A percentile compares a stretch with the other conserved stretches of the same genome.
Evolutionary conservation across 1,140 invertebrate genomes (phyloP).

Genomic region (Brachystomella parvula): DNA sequence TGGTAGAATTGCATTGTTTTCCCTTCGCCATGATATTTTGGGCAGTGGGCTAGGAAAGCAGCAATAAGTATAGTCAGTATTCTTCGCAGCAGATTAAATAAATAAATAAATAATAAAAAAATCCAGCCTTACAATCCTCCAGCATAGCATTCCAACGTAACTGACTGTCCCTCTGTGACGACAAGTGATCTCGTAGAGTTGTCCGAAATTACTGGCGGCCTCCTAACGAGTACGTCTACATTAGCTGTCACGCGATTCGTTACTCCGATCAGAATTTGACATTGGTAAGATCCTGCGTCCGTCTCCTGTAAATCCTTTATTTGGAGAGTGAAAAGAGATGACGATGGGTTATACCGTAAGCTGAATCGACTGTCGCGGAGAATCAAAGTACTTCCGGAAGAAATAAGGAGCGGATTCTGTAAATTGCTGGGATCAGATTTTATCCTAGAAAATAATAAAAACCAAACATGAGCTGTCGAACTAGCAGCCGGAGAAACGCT

Average conservation of each 20-base stretch:
- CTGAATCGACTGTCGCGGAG: slow-evolving; percentile 78
- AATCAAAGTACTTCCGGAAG: slow-evolving; percentile 65
- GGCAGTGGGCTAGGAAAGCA: too few relatives aligned
- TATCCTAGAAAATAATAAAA: too few relatives aligned
- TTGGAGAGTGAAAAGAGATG: slow-evolving; percentile 70
- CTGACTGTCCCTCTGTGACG: slow-evolving; percentile 67
- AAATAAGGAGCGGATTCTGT: slow-evolving; percentile 60
- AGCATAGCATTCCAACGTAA: slow-evolving; percentile 78
- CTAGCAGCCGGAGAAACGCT: too few relatives aligned
- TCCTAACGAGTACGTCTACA: slow-evolving; percentile 70
- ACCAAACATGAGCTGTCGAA: too few relatives aligned
- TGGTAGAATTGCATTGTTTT: slow-evolving; percentile 85
- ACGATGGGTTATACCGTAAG: slow-evolving; percentile 66
- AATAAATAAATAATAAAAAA: slow-evolving; percentile 13
- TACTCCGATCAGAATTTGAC: slow-evolving; percentile 71
- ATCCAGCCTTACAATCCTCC: too few relatives aligned
- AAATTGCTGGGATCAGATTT: slow-evolving; percentile 52
- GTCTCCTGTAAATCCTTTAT: slow-evolving; percentile 92
- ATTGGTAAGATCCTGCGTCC: slow-evolving; percentile 78
- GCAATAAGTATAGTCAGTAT: slow-evolving; percentile 48
- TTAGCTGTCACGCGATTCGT: slow-evolving; percentile 70
- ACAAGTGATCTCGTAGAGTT: slow-evolving; percentile 81
- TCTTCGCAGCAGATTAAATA: neutral
- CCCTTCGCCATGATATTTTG: slow-evolving; percentile 78
- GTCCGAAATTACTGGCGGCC: slow-evolving; percentile 83